phyloP scores from a whole-genome alignment of 2,113 vertebrate species.

The Ophthalmotilapia sp. region DNA sequence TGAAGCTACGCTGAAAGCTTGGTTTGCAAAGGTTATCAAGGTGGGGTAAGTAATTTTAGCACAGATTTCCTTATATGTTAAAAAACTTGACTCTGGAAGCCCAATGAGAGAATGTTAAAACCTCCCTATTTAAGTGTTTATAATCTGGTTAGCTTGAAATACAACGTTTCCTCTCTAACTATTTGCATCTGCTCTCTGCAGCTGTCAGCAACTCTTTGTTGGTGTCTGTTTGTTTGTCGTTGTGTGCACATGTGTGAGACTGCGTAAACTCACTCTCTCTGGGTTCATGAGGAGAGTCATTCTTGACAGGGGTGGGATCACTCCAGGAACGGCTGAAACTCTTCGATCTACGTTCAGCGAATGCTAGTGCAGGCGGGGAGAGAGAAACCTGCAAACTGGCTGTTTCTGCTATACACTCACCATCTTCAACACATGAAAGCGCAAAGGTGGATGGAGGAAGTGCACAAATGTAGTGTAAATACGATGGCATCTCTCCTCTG shows the following conservation, averaged over 20 bases:
- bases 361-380: slow-evolving; percentile 79
- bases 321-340: slow-evolving; percentile 99
- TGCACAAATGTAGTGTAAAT: neutral
- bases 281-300: slow-evolving; percentile 88
- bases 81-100: neutral
- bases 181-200: neutral
- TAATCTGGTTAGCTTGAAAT: neutral
- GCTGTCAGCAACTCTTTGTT: neutral
- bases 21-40: neutral
- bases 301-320: slow-evolving; percentile 95
- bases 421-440: slow-evolving; percentile 8
- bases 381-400: slow-evolving; percentile 32
- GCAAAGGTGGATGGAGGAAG: slow-evolving; percentile 13
- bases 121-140: neutral
- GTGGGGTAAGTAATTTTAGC: neutral
- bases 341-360: slow-evolving; percentile 94
- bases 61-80: neutral
- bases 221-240: neutral
- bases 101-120: neutral
- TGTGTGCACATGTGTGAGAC: slow-evolving; percentile 18
- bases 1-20: neutral
- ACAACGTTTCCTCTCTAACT: neutral
- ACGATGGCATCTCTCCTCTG: neutral
- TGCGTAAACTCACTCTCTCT: slow-evolving; percentile 90
- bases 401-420: neutral